Percentiles rank a stretch among this genome's conserved stretches.
phyloP scores from a whole-genome alignment of 1,140 invertebrate genomes.

The Tenebrio molitor region DNA sequence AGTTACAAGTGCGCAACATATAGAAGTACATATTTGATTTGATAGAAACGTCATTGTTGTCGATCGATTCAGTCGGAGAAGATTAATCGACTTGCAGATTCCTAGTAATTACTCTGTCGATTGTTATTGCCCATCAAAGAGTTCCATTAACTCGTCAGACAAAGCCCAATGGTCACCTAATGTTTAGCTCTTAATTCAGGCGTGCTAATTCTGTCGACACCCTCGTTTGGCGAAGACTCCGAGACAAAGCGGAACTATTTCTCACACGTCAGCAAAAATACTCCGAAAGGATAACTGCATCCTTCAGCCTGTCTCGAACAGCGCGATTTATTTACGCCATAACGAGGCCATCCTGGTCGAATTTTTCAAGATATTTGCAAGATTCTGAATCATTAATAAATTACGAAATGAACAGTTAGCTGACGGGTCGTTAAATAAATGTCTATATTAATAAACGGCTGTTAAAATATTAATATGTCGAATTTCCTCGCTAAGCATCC shows the following conservation, averaged over 20 bases:
- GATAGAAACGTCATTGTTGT: too few relatives aligned
- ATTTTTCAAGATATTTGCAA: conserved; percentile 1
- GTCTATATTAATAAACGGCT: conserved; percentile 19
- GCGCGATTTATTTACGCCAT: conserved; percentile 15
- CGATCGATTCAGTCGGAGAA: not conserved
- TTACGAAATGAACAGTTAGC: conserved; percentile 7
- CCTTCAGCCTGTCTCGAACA: not conserved
- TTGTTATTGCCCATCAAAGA: conserved; percentile 28
- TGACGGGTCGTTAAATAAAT: conserved; percentile 8
- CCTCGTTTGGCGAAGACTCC: too few relatives aligned
- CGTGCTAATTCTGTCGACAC: not conserved
- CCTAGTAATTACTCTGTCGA: conserved; percentile 15
- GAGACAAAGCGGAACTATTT: conserved; percentile 19
- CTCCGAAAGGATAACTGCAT: conserved; percentile 1
- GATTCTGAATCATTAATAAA: conserved; percentile 5
- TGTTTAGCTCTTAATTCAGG: not conserved
- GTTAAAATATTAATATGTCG: conserved; percentile 18
- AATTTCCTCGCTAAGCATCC: not conserved
- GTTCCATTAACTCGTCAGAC: not conserved
- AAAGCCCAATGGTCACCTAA: not conserved
- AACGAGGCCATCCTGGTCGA: not conserved
- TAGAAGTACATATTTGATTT: too few relatives aligned
- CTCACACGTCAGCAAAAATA: conserved; percentile 6
- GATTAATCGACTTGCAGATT: conserved; percentile 16
- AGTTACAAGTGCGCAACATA: too few relatives aligned